These are phyloP conservation scores for Grallaria varia DNA, from an alignment of 2,113 vertebrate species.

Conservation along the genomic window DNA sequence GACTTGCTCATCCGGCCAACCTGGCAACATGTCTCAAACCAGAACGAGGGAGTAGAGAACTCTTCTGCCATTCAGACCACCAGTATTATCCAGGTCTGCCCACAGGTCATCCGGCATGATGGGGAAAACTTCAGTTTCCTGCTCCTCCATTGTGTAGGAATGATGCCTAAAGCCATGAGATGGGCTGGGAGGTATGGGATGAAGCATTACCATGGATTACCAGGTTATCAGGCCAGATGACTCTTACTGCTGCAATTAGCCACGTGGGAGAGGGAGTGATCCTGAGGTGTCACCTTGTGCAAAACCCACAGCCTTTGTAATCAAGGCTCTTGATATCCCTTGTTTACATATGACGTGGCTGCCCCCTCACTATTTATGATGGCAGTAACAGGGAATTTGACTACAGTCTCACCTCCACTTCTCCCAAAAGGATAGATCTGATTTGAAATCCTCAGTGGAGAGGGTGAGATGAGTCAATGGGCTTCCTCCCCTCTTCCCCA, in stretches of 20 bases:
- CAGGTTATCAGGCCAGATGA: fast-evolving
- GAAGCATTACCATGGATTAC: background rate
- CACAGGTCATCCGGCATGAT: fast-evolving
- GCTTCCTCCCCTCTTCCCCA: background rate
- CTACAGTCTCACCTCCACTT: background rate
- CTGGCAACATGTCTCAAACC: fast-evolving
- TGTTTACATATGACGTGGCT: background rate
- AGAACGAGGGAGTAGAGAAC: background rate
- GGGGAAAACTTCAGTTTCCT: background rate
- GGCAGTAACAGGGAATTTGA: background rate
- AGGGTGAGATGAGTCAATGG: fast-evolving
- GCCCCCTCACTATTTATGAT: background rate
- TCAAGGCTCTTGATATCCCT: background rate
- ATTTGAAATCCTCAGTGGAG: background rate
- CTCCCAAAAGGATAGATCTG: background rate
- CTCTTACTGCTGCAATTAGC: background rate
- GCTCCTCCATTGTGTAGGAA: background rate
- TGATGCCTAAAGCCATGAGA: background rate
- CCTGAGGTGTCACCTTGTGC: background rate
- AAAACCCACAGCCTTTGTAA: background rate
- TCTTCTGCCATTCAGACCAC: background rate
- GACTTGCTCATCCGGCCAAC: background rate
- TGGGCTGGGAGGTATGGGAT: background rate
- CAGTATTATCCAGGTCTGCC: background rate
- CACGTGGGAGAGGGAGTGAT: fast-evolving